Evolutionary conservation across 2,797 vertebrate species (phyloP), one percentile per base, ranked within the genome.

Genomic region (Lacerta bilineata): DNA sequence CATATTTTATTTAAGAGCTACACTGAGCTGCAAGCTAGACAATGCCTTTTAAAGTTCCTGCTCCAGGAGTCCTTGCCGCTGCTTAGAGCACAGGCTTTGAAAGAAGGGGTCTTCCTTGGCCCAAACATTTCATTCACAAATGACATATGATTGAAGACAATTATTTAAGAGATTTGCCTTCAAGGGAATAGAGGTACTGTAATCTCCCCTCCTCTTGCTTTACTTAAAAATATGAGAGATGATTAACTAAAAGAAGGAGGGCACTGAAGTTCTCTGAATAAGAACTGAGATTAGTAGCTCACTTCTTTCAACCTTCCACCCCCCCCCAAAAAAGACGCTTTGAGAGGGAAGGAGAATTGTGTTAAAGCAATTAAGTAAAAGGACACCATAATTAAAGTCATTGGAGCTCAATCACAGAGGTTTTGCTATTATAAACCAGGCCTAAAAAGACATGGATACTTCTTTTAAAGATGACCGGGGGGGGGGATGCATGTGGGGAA

Each of bases 1-100:
- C 68, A 79, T 78, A 46, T 79, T 90, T 90, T 87, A 90, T 90
- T 72, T 23, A 79, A 79, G 74, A 29, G 29, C 41, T 72, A 8
- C 50, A 43, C 50, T 29, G 29, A 72, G 36, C 25, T 36, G 46
- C 13, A n/a, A 79, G 39, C 23, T 61, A 74, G n/a, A 79, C 7
- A 43, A 46, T 46, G 72, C 75, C 8, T 4, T 83, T 46, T 46
- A 10, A 8, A 59, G 72, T 39, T 83, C 59, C 66, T 69, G 15
- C 55, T 80, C 50, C 25, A 11, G 50, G 55, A n/a, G 11, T 9
- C 15, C 17, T 46, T 25, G 11, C 8, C 20, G 3, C 33, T 18
- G 20, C 39, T 66, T 27, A 36, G 10, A 86, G 55, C 4, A 5
- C 5, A 25, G 8, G 41, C n/a, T 69, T 69, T 55, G 27, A 77